Percentiles rank a stretch among this genome's conserved stretches.
These are phyloP conservation scores for Monodelphis domestica DNA, from an alignment of 2,797 vertebrate species.

Conservation along the genomic window DNA sequence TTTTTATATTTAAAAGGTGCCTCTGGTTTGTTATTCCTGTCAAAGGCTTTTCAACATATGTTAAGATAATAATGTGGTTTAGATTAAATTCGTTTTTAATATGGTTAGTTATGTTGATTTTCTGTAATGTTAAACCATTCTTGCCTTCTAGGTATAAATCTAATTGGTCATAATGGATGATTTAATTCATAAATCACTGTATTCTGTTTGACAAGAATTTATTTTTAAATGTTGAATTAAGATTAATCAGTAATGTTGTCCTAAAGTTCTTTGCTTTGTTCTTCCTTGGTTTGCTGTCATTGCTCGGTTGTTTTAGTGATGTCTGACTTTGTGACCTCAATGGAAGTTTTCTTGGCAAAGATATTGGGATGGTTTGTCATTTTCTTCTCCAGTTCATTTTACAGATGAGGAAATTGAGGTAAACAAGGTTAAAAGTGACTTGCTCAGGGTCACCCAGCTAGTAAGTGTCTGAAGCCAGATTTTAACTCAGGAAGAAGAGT, in stretches of 20 bases:
- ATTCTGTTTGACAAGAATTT: neutral
- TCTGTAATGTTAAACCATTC: neutral
- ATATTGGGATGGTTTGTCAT: too few relatives aligned
- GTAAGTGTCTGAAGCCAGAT: too few relatives aligned
- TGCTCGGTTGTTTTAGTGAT: too few relatives aligned
- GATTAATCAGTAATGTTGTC: neutral
- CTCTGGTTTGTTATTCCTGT: slow-evolving; percentile 36
- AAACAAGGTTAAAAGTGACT: too few relatives aligned
- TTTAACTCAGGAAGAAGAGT: too few relatives aligned
- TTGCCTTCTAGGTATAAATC: neutral
- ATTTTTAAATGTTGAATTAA: neutral
- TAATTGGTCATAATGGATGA: neutral
- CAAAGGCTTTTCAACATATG: neutral
- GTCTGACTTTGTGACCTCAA: too few relatives aligned
- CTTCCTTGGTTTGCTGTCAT: too few relatives aligned
- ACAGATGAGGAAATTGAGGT: too few relatives aligned
- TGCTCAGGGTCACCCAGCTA: too few relatives aligned
- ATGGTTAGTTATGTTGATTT: neutral
- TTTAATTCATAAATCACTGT: neutral
- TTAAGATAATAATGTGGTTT: neutral
- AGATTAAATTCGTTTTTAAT: neutral
- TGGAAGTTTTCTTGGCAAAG: too few relatives aligned
- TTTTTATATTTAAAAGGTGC: slow-evolving; percentile 24
- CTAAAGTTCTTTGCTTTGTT: neutral
- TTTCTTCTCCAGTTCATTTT: too few relatives aligned